Percentiles rank a stretch among this genome's conserved stretches.
phyloP scores from a whole-genome alignment of 2,113 vertebrate genomes.

The Dasypus novemcinctus region DNA sequence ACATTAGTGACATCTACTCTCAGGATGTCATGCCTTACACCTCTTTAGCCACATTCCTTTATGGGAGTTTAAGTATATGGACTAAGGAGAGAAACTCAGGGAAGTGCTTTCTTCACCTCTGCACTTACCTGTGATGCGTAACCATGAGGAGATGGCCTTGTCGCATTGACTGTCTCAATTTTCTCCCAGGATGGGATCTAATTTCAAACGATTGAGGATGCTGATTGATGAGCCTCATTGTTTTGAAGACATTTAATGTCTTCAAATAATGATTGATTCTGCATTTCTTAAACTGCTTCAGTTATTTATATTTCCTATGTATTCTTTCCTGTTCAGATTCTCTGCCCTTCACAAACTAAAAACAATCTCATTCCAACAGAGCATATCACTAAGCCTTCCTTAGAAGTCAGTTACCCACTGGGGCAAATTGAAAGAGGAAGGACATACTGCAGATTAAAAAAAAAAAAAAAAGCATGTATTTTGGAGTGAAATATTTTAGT shows the following conservation, averaged over 20 bases:
- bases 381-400: neutral
- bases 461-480: neutral
- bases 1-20: neutral
- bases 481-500: neutral
- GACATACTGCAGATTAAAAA: neutral
- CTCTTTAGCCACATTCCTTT: neutral
- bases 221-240: constrained; percentile 33
- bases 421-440: neutral
- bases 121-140: neutral
- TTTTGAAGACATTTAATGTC: constrained; percentile 54
- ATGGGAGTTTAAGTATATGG: neutral
- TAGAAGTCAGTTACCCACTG: neutral
- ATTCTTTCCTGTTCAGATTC: neutral
- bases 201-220: neutral
- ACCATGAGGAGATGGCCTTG: neutral
- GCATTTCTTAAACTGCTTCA: neutral
- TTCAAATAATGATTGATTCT: neutral
- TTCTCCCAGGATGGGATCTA: neutral
- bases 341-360: constrained; percentile 35
- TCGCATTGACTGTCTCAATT: neutral
- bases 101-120: neutral
- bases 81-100: neutral
- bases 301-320: neutral
- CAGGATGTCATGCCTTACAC: neutral
- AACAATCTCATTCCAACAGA: neutral